These are phyloP conservation scores for Cydia splendana DNA, from an alignment of 1,140 invertebrate genomes.

Conservation along the genomic window DNA sequence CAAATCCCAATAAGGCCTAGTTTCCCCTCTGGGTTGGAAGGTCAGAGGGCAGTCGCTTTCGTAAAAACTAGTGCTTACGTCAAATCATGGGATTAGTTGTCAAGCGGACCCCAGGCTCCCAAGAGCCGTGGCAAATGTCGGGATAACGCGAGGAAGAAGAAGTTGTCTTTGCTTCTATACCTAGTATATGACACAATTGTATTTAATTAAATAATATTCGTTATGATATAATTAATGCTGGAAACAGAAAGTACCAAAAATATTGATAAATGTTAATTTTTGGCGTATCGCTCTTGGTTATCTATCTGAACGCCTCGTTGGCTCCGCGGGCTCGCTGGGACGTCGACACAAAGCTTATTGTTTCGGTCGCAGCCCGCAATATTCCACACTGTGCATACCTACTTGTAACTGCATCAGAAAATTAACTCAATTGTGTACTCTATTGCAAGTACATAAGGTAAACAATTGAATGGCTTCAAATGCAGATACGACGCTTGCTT, in stretches of 20 bases:
- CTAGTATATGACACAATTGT: no score
- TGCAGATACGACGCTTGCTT: neutral
- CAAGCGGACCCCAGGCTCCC: no score
- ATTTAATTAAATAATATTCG: no score
- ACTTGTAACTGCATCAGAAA: neutral
- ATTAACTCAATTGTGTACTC: neutral
- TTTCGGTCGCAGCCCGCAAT: constrained; percentile 8
- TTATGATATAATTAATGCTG: no score
- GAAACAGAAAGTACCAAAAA: neutral
- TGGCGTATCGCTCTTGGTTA: neutral
- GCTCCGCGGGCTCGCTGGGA: neutral
- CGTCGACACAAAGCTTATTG: constrained; percentile 23
- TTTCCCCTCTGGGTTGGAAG: no score
- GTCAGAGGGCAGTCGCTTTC: no score
- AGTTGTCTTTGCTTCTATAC: no score
- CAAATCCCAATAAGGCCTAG: no score
- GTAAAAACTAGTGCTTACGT: no score
- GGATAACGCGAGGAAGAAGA: no score
- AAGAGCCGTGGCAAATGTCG: no score
- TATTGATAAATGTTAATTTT: neutral
- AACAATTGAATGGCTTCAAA: neutral
- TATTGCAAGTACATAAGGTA: neutral
- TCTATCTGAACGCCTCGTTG: neutral
- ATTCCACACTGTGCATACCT: neutral
- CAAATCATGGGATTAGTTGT: no score